Evolutionary conservation across 2,797 vertebrate genomes (phyloP), one percentile per base, ranked within the genome.

Genomic region (Octomys mimax): DNA sequence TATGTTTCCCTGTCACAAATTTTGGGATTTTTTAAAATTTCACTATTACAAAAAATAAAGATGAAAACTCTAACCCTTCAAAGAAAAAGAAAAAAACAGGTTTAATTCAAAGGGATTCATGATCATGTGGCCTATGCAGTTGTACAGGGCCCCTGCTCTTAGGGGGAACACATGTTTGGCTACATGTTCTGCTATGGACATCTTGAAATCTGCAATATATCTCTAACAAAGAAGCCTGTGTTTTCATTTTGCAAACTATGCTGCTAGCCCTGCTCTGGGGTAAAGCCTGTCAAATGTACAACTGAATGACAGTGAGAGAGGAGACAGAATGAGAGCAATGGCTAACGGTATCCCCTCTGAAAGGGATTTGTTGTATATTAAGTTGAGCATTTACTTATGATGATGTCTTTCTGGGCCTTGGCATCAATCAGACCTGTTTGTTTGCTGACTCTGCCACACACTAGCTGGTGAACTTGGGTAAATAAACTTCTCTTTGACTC

Each of bases 191-290:
- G 59, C 75, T 86, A 66, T 46, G 4, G 16, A 59, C 49, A 66
- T 73, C 46, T 36, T 93, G 59, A 93, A 80, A 59, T 91, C 31
- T 49, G 1, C 64, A 92, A 89, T 49, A 64, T 8, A 71, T 93
- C 85, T 89, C 85, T 46, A 87, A 61, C 85, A 61, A 78, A 39
- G 57, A n/a, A 54, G 13, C 54, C 16, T 59, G 36, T 10, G 31
- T 73, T 89, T 95, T 89, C 68, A 66, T 89, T 96, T 81, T 61
- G 33, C 26, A 52, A 93, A 88, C 81, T 85, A 92, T 36, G 21
- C 33, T 77, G 75, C 33, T 52, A 89, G 36, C 12, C n/a, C 49
- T 79, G 19, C 22, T 82, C 28, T 83, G 24, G 28, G 18, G 68
- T 2, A 36, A 87, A 13, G 28, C 79, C 59, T 94, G 24, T 92